Conservation (phyloP, 2,113 vertebrate species). For the Amazona vittata region DNA sequence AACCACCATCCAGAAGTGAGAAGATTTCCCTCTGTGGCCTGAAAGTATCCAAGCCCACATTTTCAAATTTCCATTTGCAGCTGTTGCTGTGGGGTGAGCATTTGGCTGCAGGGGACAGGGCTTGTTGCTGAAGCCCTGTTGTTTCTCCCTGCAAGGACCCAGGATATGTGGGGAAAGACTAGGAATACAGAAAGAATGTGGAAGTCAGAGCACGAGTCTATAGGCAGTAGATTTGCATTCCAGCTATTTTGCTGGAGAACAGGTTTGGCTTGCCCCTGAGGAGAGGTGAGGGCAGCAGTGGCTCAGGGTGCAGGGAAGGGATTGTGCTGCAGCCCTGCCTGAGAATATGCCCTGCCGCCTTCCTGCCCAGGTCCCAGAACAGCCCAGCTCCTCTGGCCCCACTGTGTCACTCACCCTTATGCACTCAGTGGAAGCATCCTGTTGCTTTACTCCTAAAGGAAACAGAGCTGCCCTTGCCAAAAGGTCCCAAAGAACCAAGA, state of each 20-base stretch:
- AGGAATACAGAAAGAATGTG: not conserved
- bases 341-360: not conserved
- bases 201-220: not conserved
- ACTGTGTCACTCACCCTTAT: not conserved
- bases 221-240: not conserved
- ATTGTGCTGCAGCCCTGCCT: not conserved
- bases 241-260: not conserved
- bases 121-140: not conserved
- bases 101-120: not conserved
- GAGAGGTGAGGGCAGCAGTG: not conserved
- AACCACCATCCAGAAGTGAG: not conserved
- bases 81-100: not conserved
- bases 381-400: not conserved
- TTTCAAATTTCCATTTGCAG: not conserved
- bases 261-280: not conserved
- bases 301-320: fast-evolving
- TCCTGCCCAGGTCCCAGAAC: not conserved
- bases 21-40: not conserved
- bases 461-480: not conserved
- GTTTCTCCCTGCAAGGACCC: not conserved
- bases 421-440: fast-evolving
- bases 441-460: not conserved
- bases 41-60: not conserved
- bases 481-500: not conserved
- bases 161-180: fast-evolving